Evolutionary conservation across 2,113 vertebrate species (phyloP).

Genomic region (Cebidichthys violaceus): DNA sequence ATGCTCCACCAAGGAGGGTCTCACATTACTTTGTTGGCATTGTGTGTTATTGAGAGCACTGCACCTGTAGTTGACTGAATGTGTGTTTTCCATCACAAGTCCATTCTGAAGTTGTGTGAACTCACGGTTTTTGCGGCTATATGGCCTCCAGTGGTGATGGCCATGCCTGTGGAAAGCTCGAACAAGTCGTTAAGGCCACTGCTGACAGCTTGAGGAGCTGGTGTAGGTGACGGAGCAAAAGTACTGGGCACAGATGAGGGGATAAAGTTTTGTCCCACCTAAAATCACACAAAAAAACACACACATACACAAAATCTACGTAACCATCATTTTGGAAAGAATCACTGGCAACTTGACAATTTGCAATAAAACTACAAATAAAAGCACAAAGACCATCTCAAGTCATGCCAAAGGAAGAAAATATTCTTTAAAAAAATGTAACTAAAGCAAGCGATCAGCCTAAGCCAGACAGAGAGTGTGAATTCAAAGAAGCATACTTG

Average conservation of each 20-base stretch:
- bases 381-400: constrained; percentile 15
- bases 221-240: constrained; percentile 97
- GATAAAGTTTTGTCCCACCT: constrained; percentile 99
- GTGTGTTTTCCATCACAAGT: not conserved
- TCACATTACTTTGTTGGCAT: not conserved
- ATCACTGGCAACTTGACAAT: not conserved
- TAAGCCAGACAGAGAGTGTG: constrained; percentile 3
- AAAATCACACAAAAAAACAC: constrained; percentile 17
- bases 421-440: not conserved
- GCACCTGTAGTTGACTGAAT: not conserved
- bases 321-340: not conserved
- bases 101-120: constrained; percentile 2
- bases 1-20: too few relatives aligned
- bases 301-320: constrained; percentile 12
- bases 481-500: not conserved
- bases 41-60: not conserved
- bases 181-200: constrained; percentile 97
- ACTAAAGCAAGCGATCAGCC: not conserved
- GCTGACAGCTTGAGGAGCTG: constrained; percentile 91
- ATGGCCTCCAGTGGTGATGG: constrained; percentile 93
- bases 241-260: constrained; percentile 94
- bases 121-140: constrained; percentile 92
- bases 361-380: constrained; percentile 25
- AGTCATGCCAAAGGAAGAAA: constrained; percentile 32
- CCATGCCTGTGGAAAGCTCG: constrained; percentile 95